These are phyloP conservation scores for Apis florea DNA, from an alignment of 1,140 invertebrate genomes.

Conservation along the genomic window DNA sequence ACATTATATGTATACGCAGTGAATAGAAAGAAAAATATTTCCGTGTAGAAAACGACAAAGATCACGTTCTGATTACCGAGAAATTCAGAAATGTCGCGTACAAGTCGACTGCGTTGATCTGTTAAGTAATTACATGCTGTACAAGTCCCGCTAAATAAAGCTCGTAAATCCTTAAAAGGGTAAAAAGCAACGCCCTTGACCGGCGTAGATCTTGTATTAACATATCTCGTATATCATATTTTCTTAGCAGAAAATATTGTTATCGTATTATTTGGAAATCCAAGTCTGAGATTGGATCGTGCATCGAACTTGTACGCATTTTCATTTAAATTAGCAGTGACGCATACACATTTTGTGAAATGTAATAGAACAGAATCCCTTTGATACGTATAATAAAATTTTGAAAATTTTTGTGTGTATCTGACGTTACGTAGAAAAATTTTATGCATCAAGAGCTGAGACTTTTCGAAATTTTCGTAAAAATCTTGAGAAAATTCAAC, in stretches of 20 bases:
- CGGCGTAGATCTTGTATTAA: background rate
- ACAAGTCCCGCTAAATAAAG: background rate
- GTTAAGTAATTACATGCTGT: background rate
- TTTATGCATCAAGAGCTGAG: too few relatives aligned
- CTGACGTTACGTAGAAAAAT: too few relatives aligned
- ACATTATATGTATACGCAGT: background rate
- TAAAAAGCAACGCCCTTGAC: background rate
- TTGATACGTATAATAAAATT: too few relatives aligned
- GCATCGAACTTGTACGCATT: too few relatives aligned
- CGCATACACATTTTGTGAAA: too few relatives aligned
- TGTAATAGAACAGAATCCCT: too few relatives aligned
- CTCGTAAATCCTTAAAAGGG: background rate
- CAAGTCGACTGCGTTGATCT: background rate
- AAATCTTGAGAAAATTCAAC: too few relatives aligned
- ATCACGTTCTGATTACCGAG: background rate
- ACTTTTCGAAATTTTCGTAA: too few relatives aligned
- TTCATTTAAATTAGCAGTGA: too few relatives aligned
- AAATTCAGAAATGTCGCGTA: background rate
- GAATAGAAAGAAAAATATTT: background rate
- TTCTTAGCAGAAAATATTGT: background rate
- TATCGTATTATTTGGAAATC: too few relatives aligned
- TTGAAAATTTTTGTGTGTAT: too few relatives aligned
- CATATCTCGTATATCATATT: background rate
- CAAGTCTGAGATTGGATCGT: background rate
- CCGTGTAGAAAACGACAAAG: background rate